Evolutionary conservation across 1,140 invertebrate species (phyloP), one percentile per base, ranked within the genome.

Genomic region (Phocides pigmalion): DNA sequence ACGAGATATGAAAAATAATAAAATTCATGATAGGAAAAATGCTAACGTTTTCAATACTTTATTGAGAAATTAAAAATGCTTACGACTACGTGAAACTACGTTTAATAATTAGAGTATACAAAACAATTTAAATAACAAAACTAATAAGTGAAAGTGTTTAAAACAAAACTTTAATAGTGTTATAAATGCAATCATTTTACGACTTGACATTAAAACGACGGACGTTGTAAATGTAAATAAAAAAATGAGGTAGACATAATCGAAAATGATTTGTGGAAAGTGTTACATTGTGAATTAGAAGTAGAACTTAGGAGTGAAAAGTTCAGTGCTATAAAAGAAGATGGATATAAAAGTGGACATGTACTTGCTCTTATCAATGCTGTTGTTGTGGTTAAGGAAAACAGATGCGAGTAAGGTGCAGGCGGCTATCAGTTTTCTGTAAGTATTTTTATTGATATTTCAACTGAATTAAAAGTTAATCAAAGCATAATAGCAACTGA

Each of bases 401-500:
- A 69, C 47, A n/a, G 74, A 75, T 11, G 80, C 76, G 0, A 82
- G 82, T 11, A 75, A 81, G 58, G 83, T 90, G 16, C 83, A 87
- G 37, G 83, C 83, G 4, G 86, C 86, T 58, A 84, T 90, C 8
- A 89, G 81, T 71, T 90, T 87, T 69, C 46, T 90, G 87, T 90
- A 66, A 90, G 87, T 90, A 80, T 51, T 9, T 49, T 61, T 39
- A 54, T 39, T 32, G n/a, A 39, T 22, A 25, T 19, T 47, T 19
- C 17, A n/a, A n/a, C n/a, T n/a, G n/a, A n/a, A n/a, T n/a, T n/a
- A n/a, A n/a, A n/a, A n/a, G n/a, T n/a, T n/a, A n/a, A n/a, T n/a
- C n/a, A n/a, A n/a, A n/a, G n/a, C n/a, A n/a, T 2, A 22, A 22
- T 2, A 3, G 20, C 20, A 22, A 2, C 20, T 22, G 20, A 5